Evolutionary conservation across 2,888 invertebrate genomes (phyloP), one percentile per base, ranked within the genome.

Genomic region (Calameuta pallipes): DNA sequence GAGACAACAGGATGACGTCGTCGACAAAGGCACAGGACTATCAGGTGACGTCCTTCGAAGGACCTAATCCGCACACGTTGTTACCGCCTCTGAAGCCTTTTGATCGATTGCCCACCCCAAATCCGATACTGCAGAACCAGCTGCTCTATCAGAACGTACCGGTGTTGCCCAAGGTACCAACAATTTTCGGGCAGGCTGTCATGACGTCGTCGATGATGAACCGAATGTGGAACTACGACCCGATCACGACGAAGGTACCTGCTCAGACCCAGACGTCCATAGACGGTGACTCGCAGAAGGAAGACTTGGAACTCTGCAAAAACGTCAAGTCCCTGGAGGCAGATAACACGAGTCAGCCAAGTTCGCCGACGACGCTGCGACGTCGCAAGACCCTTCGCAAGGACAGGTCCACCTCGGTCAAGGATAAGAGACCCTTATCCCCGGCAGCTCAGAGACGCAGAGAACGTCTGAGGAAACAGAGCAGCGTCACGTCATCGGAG

Each of bases 21-120:
- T 23, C 69, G 76, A 56, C 77, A 1, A 79, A 82, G 41, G 41
- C 41, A 15, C 41, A 41, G 15, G 70, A 70, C 33, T 88, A 89
- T 75, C 89, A 91, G 76, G 89, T 90, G n/a, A 91, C 91, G 0
- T 91, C 91, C 0, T 91, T 91, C 82, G 91, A 91, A 77, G 87
- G 84, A 23, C 91, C 91, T 0, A 89, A 88, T 84, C 91, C 91
- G 0, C 87, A 86, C n/a, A 89, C 88, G 2, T 77, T 91, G 12
- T 82, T 88, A 30, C 86, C 89, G 4, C 83, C 87, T 0, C 74
- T 89, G 15, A 83, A 82, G 1, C 81, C 86, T 0, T 89, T 85
- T 78, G 88, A 90, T 23, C 68, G 82, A 76, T 79, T 87, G 73
- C 83, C 81, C 13, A 69, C 75, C 82, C 37, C 85, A 0, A 86